Evolutionary conservation across 2,797 vertebrate genomes (phyloP).

Genomic region (Oryzias dopingdopingensis): DNA sequence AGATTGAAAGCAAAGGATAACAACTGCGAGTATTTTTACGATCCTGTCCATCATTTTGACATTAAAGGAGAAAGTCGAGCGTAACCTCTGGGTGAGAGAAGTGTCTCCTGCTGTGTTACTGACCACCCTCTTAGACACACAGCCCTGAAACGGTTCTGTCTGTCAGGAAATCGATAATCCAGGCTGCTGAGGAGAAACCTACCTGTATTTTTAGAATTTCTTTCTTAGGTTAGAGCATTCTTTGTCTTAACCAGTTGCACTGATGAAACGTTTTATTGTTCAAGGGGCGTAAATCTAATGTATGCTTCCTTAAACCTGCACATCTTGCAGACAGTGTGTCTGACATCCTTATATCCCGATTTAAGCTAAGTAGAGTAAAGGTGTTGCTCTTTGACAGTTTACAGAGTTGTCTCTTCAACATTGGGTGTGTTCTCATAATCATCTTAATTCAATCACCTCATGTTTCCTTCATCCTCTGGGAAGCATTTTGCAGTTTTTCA

Average conservation of each 20-base stretch:
- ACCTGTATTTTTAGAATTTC: not conserved
- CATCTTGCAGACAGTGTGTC: constrained; percentile 23
- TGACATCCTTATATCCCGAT: constrained; percentile 29
- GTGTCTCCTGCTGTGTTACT: too few species aligned
- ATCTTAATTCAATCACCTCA: constrained; percentile 37
- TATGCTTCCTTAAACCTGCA: constrained; percentile 7
- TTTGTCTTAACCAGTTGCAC: not conserved
- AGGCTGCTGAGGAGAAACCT: not conserved
- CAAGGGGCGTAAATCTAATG: constrained; percentile 1
- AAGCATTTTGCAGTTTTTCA: constrained; percentile 30
- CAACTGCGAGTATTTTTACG: too few species aligned
- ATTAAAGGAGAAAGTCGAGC: too few species aligned
- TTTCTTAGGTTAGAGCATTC: not conserved
- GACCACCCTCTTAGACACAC: too few species aligned
- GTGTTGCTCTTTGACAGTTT: constrained; percentile 35
- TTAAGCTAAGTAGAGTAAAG: constrained; percentile 28
- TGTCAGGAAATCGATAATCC: not conserved
- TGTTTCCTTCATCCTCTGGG: constrained; percentile 6
- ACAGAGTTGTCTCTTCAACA: constrained; percentile 16
- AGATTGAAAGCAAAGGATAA: not conserved
- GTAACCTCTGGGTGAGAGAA: too few species aligned
- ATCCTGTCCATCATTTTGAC: too few species aligned
- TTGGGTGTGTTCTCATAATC: constrained; percentile 38
- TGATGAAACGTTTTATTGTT: not conserved
- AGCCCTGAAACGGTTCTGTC: too few species aligned